These are phyloP conservation scores for Cerastis leucographa DNA, from an alignment of 2,888 invertebrate species.

Conservation along the genomic window DNA sequence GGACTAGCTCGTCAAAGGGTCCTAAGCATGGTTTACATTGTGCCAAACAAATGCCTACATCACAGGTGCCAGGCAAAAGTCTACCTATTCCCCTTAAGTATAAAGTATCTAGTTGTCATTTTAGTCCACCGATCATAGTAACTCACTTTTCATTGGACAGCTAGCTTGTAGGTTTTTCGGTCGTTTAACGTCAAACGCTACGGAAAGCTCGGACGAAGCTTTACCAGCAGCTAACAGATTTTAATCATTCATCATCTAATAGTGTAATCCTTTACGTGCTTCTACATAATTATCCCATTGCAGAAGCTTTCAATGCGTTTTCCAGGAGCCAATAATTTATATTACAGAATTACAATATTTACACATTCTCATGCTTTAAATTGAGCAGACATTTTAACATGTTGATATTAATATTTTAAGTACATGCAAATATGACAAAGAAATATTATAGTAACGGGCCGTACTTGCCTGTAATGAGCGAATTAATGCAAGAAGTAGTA, in stretches of 20 bases:
- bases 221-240: background rate
- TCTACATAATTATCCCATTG: background rate
- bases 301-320: background rate
- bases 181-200: background rate
- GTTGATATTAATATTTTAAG: background rate
- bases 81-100: background rate
- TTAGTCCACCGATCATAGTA: background rate
- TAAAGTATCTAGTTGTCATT: background rate
- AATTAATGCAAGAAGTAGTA: background rate
- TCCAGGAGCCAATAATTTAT: background rate
- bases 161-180: background rate
- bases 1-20: background rate
- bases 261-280: background rate
- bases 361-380: background rate
- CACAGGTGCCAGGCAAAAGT: background rate
- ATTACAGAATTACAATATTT: background rate
- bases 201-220: background rate
- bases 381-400: background rate
- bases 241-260: background rate
- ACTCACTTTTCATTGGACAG: background rate
- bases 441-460: background rate
- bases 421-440: background rate
- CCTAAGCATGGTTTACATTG: no score
- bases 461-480: background rate
- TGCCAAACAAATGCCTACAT: conserved; percentile 15